These are phyloP conservation scores for Aromia moschata DNA, from an alignment of 2,888 invertebrate species.

Conservation along the genomic window DNA sequence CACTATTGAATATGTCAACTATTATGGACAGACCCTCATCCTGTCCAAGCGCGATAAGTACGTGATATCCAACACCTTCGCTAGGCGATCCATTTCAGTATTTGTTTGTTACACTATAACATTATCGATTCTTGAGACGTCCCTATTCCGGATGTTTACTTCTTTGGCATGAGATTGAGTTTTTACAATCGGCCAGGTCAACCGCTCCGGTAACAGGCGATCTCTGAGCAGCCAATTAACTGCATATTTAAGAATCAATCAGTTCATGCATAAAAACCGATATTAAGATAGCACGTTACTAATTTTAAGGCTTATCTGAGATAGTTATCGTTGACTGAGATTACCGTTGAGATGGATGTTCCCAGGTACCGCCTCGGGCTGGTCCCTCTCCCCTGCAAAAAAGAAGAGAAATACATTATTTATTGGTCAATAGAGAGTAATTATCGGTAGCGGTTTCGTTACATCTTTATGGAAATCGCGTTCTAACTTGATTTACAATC, in stretches of 20 bases:
- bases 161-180: background rate
- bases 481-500: too few relatives aligned
- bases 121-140: too few relatives aligned
- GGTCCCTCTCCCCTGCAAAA: constrained; percentile 19
- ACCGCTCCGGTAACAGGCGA: background rate
- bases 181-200: background rate
- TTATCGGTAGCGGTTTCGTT: background rate
- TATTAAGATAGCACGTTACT: constrained; percentile 17
- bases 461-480: background rate
- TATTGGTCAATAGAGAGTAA: background rate
- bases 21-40: too few relatives aligned
- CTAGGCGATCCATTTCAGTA: too few relatives aligned
- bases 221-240: constrained; percentile 1
- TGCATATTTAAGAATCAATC: constrained; percentile 7
- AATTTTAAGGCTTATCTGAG: constrained; percentile 10
- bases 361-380: constrained; percentile 6
- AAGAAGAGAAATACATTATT: background rate
- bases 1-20: too few relatives aligned
- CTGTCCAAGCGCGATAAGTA: too few relatives aligned
- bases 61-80: too few relatives aligned
- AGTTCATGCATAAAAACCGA: constrained; percentile 3
- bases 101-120: too few relatives aligned
- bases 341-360: constrained; percentile 6
- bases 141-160: background rate
- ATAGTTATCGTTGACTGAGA: constrained; percentile 4